These are phyloP conservation scores for Mellilla xanthometata DNA, from an alignment of 2,888 invertebrate species.

Conservation along the genomic window DNA sequence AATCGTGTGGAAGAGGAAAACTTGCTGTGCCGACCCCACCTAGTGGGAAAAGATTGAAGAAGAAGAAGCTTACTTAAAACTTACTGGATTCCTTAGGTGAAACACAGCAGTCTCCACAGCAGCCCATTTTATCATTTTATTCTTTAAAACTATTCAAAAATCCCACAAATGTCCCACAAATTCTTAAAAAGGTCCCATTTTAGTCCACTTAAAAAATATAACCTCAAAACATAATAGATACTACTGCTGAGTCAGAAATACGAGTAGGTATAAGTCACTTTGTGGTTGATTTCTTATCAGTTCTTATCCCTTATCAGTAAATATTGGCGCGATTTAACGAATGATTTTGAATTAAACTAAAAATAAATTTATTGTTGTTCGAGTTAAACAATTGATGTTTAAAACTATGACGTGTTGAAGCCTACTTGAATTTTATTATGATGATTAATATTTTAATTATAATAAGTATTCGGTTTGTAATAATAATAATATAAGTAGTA, in stretches of 20 bases:
- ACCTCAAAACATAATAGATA: conserved; percentile 1
- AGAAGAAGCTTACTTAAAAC: conserved; percentile 34
- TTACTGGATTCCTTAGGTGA: conserved; percentile 67
- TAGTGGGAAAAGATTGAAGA: too few species aligned
- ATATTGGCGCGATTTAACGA: conserved; percentile 20
- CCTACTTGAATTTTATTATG: too few species aligned
- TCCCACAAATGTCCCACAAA: neutral
- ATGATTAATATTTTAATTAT: too few species aligned
- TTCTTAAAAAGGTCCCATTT: neutral
- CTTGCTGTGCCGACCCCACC: too few species aligned
- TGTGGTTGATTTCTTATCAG: conserved; percentile 22
- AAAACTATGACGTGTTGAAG: too few species aligned
- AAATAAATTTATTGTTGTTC: too few species aligned
- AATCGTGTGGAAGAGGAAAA: too few species aligned
- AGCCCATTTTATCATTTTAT: conserved; percentile 52
- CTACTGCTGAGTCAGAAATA: neutral
- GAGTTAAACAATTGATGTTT: too few species aligned
- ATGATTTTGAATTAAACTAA: conserved; percentile 13
- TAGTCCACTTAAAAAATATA: neutral
- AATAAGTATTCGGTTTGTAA: too few species aligned
- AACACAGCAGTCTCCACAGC: conserved; percentile 58
- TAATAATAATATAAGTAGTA: too few species aligned
- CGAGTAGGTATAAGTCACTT: conserved; percentile 3
- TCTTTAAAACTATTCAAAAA: conserved; percentile 6
- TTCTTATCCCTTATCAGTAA: conserved; percentile 18